Base-by-base conservation (phyloP, 2,888 invertebrate species). In the Dorcus parallelipipedus region DNA sequence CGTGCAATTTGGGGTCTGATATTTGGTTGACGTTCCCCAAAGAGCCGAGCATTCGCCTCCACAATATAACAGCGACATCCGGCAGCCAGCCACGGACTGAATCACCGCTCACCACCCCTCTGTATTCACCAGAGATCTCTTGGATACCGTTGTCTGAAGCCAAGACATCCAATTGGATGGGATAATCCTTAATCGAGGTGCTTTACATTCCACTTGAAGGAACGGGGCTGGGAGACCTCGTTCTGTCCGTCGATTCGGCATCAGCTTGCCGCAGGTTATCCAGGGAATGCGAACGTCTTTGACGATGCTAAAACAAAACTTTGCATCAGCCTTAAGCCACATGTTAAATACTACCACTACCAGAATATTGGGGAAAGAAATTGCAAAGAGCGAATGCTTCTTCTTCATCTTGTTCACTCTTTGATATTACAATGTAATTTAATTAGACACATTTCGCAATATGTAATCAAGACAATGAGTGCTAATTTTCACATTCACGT, bases 21-120 rank as follows among this genome's bases (percentile, higher is more conserved):
- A 95, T 88, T 62, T 84, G 84, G 81, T 95, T 96, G 53, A 95
- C 88, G 81, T 95, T 91, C 2, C 96, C 96, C 43, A 97, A 83
- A 58, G 93, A 89, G 45, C 94, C 95, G 58, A 97, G 82, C 95
- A 97, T 97, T 68, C 97, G 84, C 64, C 91, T 85, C 97, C 97
- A 97, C 73, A 97, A 83, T 59, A 95, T 91, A 23, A 95, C 95
- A 3, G 97, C 95, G 54, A 95, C 95, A 78, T 95, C 97, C 3
- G 97, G 95, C 68, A 95, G 81, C 97, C 97, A 97, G 58, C 97
- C 97, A 60, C 91, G 85, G 6, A 91, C 87, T 1, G 85, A 81
- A 6, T 94, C 95, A 26, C 94, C 94, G 66, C 93, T 85, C 78
- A 92, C 91, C 54, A 94, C 93, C 56, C 89, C 89, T 63, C 84